Evolutionary conservation across 1,140 invertebrate genomes (phyloP).

Genomic region (Drosophila eugracilis): DNA sequence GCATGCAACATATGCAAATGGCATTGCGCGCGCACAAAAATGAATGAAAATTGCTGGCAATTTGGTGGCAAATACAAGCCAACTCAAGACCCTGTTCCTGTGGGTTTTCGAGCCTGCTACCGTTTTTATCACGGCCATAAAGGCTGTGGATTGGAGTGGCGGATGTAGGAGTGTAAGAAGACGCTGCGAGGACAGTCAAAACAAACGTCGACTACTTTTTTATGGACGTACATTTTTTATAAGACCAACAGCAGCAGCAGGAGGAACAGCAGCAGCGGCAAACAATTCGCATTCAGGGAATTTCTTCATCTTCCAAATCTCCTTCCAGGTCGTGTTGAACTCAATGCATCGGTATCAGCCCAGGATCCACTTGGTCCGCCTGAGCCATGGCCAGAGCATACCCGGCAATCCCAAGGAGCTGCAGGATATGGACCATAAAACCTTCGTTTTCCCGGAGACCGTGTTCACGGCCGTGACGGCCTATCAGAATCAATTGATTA

Average conservation of each 20-base stretch:
- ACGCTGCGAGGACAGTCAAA: constrained; percentile 64
- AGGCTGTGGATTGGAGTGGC: constrained; percentile 31
- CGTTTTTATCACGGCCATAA: constrained; percentile 78
- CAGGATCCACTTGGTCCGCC: constrained; percentile 94
- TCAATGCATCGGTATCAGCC: constrained; percentile 99
- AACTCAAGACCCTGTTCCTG: constrained; percentile 9
- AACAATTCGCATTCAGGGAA: constrained; percentile 36
- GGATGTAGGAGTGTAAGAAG: constrained; percentile 14
- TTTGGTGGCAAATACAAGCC: constrained; percentile 75
- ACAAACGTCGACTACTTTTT: constrained; percentile 78
- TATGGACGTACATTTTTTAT: constrained; percentile 80
- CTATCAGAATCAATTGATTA: constrained; percentile 99
- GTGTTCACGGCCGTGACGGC: constrained; percentile 99
- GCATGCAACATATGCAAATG: constrained; percentile 70
- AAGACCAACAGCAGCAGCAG: constrained; percentile 30
- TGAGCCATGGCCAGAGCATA: constrained; percentile 89
- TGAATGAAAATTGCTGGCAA: constrained; percentile 83
- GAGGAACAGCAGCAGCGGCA: neutral
- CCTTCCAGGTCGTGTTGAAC: constrained; percentile 95
- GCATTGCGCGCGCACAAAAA: constrained; percentile 60
- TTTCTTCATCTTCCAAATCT: constrained; percentile 2
- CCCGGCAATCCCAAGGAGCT: constrained; percentile 93
- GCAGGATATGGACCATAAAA: constrained; percentile 94
- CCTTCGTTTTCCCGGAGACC: constrained; percentile 97
- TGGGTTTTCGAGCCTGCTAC: constrained; percentile 52